A percentile compares a stretch with the other conserved stretches of the same genome.
Evolutionary conservation across 2,113 vertebrate species (phyloP).

Genomic region (Numenius arquata): DNA sequence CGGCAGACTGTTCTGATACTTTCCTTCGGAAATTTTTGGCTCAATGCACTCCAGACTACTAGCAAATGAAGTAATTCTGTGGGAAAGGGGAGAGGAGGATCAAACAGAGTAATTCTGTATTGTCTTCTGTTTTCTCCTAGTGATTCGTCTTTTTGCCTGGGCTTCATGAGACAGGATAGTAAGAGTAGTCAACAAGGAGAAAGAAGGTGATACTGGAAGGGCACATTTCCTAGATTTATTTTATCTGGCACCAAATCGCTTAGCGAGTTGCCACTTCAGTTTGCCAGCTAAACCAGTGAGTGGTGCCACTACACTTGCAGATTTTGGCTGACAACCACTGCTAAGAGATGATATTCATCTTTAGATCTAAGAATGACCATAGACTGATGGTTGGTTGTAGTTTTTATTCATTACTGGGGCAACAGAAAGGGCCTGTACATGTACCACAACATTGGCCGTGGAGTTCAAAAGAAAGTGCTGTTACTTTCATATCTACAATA

Average conservation of each 20-base stretch:
- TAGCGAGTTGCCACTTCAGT: not conserved
- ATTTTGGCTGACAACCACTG: not conserved
- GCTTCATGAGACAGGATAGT: not conserved
- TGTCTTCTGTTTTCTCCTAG: not conserved
- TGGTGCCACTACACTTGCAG: not conserved
- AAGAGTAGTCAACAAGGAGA: not conserved
- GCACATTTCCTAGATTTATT: not conserved
- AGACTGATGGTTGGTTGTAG: not conserved
- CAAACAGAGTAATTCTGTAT: not conserved
- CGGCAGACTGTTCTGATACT: not conserved
- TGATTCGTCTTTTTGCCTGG: not conserved
- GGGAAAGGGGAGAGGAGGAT: not conserved
- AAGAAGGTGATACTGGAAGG: not conserved
- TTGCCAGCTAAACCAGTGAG: not conserved
- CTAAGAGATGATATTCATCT: not conserved
- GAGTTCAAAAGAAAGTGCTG: not conserved
- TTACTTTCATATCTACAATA: not conserved
- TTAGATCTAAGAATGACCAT: not conserved
- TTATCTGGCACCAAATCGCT: not conserved
- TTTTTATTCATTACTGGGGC: not conserved
- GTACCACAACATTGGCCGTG: fast-evolving
- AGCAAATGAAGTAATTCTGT: not conserved
- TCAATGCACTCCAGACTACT: not conserved
- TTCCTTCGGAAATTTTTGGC: not conserved
- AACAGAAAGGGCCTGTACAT: not conserved